Conservation (phyloP, 2,113 vertebrate genomes). For the Ochotona curzoniae region DNA sequence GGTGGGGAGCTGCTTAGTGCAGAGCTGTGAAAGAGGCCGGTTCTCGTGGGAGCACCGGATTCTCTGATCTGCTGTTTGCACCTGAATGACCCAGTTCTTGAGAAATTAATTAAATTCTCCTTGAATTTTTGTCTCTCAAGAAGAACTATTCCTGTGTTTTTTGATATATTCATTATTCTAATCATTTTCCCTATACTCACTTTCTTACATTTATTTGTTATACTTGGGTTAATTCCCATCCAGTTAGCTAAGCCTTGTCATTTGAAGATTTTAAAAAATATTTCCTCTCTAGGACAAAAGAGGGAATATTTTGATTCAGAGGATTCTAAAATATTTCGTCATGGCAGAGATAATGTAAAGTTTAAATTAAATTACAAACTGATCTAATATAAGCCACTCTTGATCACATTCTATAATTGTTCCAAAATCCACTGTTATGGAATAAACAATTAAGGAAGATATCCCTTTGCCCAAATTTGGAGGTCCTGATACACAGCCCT, state of each 20-base stretch:
- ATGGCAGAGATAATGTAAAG: constrained; percentile 13
- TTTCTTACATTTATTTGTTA: background rate
- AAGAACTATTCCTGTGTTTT: constrained; percentile 10
- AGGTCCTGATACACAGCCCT: background rate
- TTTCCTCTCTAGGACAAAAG: constrained; percentile 32
- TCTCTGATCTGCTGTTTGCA: constrained; percentile 36
- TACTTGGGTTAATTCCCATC: constrained; percentile 33
- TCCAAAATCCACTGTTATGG: background rate
- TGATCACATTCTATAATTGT: constrained; percentile 7
- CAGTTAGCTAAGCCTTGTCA: constrained; percentile 16
- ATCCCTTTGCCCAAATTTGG: background rate
- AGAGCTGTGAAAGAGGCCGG: background rate
- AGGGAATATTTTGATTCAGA: constrained; percentile 12
- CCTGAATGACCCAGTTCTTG: background rate
- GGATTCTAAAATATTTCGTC: constrained; percentile 30
- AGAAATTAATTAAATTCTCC: constrained; percentile 50
- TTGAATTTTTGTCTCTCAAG: constrained; percentile 60
- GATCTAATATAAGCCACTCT: constrained; percentile 2
- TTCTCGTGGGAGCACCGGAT: background rate
- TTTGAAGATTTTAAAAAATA: constrained; percentile 44
- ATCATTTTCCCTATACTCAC: constrained; percentile 21
- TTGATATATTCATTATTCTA: constrained; percentile 16
- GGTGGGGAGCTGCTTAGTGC: background rate
- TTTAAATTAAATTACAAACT: constrained; percentile 28
- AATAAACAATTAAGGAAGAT: constrained; percentile 15